Evolutionary conservation across 2,113 vertebrate species (phyloP), one percentile per base, ranked within the genome.

Genomic region (Tympanuchus pallidicinctus): DNA sequence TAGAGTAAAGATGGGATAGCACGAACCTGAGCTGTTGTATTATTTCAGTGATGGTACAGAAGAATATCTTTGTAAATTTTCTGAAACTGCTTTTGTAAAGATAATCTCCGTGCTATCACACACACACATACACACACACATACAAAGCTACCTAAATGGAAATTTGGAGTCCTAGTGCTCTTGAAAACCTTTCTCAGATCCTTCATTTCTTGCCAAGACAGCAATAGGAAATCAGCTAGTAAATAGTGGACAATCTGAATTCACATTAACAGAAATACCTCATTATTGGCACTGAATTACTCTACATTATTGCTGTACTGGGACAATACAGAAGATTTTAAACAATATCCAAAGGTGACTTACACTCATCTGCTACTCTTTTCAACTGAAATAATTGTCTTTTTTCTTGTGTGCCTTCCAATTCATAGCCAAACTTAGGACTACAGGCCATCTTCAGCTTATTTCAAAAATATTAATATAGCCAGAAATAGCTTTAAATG

Each of bases 121-220:
- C 27, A 38, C 0, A 12, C 59, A 24, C 13, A 36, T 13, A 36
- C 8, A 15, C n/a, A 38, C 0, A 18, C 59, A 36, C 11, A 63
- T 6, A 25, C 4, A 50, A 36, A 47, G 24, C 13, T 38, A 63
- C 17, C 13, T 65, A 48, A 84, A 61, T 2, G 40, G 48, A 84
- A 60, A 18, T 40, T 34, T 52, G 13, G 60, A 91, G 82, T 72
- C 13, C 20, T 54, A 34, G 36, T 18, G 2, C 40, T 71, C 47
- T 45, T 92, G 6, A 89, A 81, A 84, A 42, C 3, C 3, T 60
- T 86, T 85, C 84, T 67, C 11, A 38, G 16, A 38, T 56, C 32
- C 20, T 38, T 34, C 5, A 34, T 71, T 71, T 71, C 36, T 52
- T 6, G 3, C 20, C 11, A n/a, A 36, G 25, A 42, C 8, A 22